Conservation (phyloP, 2,113 vertebrate genomes). For the Probosciger aterrimus region DNA sequence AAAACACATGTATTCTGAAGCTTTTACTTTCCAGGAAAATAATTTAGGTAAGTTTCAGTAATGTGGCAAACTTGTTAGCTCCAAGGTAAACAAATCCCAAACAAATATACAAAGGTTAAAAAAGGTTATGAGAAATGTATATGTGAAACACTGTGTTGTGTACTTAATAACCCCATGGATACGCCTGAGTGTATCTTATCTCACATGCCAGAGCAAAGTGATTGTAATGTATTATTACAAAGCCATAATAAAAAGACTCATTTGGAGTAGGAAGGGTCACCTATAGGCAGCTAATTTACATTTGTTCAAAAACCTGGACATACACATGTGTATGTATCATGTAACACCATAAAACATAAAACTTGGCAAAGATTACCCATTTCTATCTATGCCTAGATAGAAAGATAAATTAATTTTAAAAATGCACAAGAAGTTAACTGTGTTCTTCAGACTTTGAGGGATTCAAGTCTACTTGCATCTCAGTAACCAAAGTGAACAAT, state of each 20-base stretch:
- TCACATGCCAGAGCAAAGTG: not conserved
- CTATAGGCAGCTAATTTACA: not conserved
- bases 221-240: not conserved
- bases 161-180: not conserved
- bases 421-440: not conserved
- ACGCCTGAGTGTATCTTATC: not conserved
- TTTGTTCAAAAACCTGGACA: not conserved
- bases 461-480: not conserved
- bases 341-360: not conserved
- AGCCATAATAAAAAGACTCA: not conserved
- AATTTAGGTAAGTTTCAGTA: not conserved
- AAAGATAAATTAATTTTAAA: not conserved
- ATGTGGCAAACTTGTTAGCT: not conserved
- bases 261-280: not conserved
- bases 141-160: fast-evolving
- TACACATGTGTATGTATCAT: not conserved
- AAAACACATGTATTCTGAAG: not conserved
- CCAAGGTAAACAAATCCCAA: not conserved
- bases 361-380: not conserved
- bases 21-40: not conserved
- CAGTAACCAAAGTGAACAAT: not conserved
- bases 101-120: not conserved
- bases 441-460: not conserved
- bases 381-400: not conserved
- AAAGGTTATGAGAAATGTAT: not conserved